phyloP scores from a whole-genome alignment of 1,140 invertebrate species.

The Ditylenchus dipsaci region DNA sequence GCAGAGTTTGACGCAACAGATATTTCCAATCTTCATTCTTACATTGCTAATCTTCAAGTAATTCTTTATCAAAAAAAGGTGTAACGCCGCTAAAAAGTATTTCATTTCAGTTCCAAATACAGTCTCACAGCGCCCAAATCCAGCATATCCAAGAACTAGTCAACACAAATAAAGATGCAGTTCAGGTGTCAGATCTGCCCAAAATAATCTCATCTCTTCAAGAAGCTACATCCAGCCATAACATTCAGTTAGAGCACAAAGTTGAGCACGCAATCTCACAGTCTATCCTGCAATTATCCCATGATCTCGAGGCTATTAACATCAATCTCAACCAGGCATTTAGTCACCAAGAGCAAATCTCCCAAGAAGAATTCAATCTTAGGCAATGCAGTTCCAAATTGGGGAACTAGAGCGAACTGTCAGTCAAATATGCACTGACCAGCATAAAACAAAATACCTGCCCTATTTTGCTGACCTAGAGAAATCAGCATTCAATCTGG shows the following conservation, averaged over 20 bases:
- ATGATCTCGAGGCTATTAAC: not conserved
- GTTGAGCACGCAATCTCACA: not conserved
- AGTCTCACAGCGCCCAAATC: not conserved
- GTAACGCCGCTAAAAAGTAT: not conserved
- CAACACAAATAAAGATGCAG: not conserved
- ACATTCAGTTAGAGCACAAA: not conserved
- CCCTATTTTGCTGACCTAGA: conserved; percentile 15
- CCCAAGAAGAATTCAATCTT: not conserved
- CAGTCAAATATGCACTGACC: not conserved
- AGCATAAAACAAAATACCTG: not conserved
- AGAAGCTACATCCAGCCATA: not conserved
- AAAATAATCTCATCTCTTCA: not conserved
- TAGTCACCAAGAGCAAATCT: not conserved
- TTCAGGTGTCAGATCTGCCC: not conserved
- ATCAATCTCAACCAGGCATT: not conserved
- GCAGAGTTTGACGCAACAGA: not conserved
- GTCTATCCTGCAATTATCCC: not conserved
- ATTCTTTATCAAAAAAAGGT: not conserved
- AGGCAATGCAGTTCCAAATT: not conserved
- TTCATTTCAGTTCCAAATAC: not conserved
- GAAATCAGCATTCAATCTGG: not conserved
- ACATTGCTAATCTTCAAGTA: not conserved
- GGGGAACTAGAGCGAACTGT: not conserved
- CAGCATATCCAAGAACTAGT: not conserved
- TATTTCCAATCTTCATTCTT: not conserved